A percentile compares a stretch with the other conserved stretches of the same genome.
phyloP scores from a whole-genome alignment of 2,888 invertebrate species.

The Plutella xylostella region DNA sequence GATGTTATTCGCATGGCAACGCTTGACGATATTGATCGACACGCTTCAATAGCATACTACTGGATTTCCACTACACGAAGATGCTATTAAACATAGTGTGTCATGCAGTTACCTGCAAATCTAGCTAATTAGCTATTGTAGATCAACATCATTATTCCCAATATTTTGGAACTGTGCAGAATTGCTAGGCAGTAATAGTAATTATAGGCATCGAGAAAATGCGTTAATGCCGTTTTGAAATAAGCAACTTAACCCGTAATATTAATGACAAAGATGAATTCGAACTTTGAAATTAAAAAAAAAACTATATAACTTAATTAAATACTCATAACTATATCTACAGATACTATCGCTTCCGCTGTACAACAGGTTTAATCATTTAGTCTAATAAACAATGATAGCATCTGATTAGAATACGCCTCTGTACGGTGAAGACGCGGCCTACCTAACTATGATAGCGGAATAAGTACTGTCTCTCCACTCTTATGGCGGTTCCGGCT shows the following conservation, averaged over 20 bases:
- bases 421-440: conserved; percentile 17
- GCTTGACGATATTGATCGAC: conserved; percentile 21
- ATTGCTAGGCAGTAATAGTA: too few relatives aligned
- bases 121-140: too few relatives aligned
- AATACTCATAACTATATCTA: too few relatives aligned
- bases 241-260: too few relatives aligned
- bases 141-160: too few relatives aligned
- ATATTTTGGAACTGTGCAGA: too few relatives aligned
- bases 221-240: too few relatives aligned
- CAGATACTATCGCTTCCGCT: background rate
- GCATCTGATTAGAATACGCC: conserved; percentile 11
- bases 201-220: too few relatives aligned
- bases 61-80: background rate
- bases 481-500: background rate
- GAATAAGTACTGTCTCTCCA: conserved; percentile 23
- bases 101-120: too few relatives aligned
- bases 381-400: conserved; percentile 8
- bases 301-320: too few relatives aligned
- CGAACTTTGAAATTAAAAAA: too few relatives aligned
- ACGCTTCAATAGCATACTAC: conserved; percentile 14
- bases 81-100: background rate
- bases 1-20: conserved; percentile 23
- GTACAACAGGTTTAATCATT: background rate
- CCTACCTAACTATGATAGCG: conserved; percentile 30
- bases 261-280: too few relatives aligned